Evolutionary conservation across 1,140 invertebrate genomes (phyloP), one percentile per base, ranked within the genome.

Genomic region (Formica exsecta): DNA sequence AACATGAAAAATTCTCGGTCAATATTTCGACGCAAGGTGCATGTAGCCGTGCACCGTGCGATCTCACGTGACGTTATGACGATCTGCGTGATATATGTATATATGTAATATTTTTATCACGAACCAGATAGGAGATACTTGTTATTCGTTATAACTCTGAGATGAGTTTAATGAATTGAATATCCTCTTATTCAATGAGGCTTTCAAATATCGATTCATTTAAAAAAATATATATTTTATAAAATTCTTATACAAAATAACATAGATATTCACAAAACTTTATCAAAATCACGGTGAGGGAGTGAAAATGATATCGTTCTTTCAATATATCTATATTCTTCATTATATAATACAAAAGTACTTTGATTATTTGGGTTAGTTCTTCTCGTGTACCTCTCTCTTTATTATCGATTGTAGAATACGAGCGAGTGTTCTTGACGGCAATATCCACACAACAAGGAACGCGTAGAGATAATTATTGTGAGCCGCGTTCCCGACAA

Each of bases 401-500:
- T n/a, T 83, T 48, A 83, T 83, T 44, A 83, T 83, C 29, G 68
- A 83, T 83, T 41, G 36, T 61, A 61, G 68, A 61, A 48, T 74
- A 73, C 68, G 44, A 22, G 11, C 38, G 54, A 62, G 79, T 44
- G 54, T 3, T 32, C 38, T 83, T 38, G 68, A 74, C 25, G 68
- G 68, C 54, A 83, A 74, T 71, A 74, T 61, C 54, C 38, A 44
- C 54, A 61, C 77, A 70, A 73, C 79, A 59, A 68, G 64, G 51
- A 79, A 65, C 61, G 25, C 22, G 79, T 61, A 61, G 68, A 83
- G 79, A 83, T 83, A 83, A 83, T 83, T 83, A 73, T 83, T 51
- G 51, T 64, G 86, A 85, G 83, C 57, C 62, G 71, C 81, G 83
- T 86, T 88, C 66, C 59, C 87, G 87, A 88, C 87, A 85, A 89